phyloP scores from a whole-genome alignment of 2,797 vertebrate genomes.

The Tragelaphus eurycerus region DNA sequence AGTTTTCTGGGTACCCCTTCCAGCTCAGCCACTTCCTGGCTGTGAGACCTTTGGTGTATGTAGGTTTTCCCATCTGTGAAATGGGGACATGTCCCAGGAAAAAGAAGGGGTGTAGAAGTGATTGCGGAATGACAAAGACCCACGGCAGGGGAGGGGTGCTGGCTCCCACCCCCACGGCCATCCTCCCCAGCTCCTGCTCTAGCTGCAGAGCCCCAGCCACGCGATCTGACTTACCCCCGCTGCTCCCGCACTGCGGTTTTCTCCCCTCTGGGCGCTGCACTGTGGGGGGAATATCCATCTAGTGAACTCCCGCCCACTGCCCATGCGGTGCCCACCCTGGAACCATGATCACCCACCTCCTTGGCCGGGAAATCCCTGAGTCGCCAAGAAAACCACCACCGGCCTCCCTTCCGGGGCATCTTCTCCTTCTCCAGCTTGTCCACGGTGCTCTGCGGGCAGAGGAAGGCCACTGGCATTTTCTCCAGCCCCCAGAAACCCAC shows the following conservation, averaged over 20 bases:
- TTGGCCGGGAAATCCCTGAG: constrained; percentile 85
- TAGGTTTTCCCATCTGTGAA: constrained; percentile 16
- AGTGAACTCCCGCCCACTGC: not conserved
- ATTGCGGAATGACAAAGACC: not conserved
- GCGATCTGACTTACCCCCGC: not conserved
- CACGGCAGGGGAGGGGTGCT: not conserved
- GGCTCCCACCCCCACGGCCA: accelerated
- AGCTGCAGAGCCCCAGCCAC: not conserved
- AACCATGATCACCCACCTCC: constrained; percentile 80
- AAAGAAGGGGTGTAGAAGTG: not conserved
- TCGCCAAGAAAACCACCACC: constrained; percentile 97
- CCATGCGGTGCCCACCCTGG: not conserved
- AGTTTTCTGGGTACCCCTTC: not conserved
- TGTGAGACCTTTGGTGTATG: not conserved
- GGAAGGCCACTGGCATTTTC: not conserved
- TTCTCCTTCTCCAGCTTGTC: constrained; percentile 92
- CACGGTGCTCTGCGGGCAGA: constrained; percentile 85
- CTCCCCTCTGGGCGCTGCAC: constrained; percentile 37
- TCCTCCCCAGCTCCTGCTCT: not conserved
- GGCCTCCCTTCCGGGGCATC: constrained; percentile 93
- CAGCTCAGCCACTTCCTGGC: not conserved
- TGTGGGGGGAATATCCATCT: constrained; percentile 41
- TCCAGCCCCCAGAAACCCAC: not conserved
- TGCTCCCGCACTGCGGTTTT: accelerated
- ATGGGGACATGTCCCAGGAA: not conserved